Evolutionary conservation across 2,113 vertebrate species (phyloP).

Genomic region (Eurystomus gularis): DNA sequence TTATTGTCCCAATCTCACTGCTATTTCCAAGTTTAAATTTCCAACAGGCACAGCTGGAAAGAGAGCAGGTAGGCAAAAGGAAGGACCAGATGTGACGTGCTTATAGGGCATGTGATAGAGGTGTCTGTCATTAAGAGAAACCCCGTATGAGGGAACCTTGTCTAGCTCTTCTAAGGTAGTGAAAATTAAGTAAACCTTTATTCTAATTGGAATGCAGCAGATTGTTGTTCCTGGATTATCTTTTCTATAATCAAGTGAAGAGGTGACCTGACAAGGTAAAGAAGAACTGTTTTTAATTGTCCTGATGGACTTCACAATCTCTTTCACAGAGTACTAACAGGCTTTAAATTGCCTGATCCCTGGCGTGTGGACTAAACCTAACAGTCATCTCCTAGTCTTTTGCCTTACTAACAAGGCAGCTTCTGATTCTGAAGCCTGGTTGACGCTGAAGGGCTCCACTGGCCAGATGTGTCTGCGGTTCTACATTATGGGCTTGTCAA

Average conservation of each 20-base stretch:
- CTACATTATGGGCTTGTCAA: neutral
- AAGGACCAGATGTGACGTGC: neutral
- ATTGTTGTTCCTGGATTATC: neutral
- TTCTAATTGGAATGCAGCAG: neutral
- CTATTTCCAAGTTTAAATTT: neutral
- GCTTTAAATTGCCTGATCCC: accelerated
- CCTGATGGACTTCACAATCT: neutral
- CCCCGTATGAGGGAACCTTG: neutral
- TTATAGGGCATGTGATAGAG: neutral
- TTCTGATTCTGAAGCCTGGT: neutral
- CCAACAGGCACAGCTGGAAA: neutral
- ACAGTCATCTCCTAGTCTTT: neutral
- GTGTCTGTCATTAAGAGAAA: neutral
- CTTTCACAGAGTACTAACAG: neutral
- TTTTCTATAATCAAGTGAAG: neutral
- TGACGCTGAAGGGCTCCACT: neutral
- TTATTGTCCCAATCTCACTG: neutral
- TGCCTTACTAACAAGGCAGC: neutral
- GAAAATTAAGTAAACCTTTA: neutral
- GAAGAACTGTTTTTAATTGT: neutral
- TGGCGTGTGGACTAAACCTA: neutral
- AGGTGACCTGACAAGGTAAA: neutral
- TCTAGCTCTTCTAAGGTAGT: neutral
- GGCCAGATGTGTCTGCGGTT: neutral
- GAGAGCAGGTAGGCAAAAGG: neutral